These are phyloP conservation scores for Daktulosphaira vitifoliae DNA, from an alignment of 1,140 invertebrate species.

Conservation along the genomic window DNA sequence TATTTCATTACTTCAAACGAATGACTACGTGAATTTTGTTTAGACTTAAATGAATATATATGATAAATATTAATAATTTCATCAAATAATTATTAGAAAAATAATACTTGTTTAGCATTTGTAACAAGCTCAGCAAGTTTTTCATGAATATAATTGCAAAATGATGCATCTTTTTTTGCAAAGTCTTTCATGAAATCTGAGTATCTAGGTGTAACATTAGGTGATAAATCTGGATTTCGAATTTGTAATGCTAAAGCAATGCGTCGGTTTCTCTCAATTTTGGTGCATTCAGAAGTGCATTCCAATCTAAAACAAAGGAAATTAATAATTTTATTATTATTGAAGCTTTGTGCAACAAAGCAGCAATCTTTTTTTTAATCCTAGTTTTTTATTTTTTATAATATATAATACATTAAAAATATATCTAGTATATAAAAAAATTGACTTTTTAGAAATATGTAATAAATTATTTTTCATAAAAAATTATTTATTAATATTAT, in stretches of 20 bases:
- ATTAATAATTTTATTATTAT: no score
- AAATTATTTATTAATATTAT: no score
- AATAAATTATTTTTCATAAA: no score
- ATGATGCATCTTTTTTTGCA: constrained; percentile 69
- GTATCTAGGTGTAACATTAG: constrained; percentile 72
- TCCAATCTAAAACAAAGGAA: constrained; percentile 62
- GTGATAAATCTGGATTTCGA: constrained; percentile 73
- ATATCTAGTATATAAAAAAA: no score
- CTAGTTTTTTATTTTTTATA: no score
- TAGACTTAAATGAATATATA: constrained; percentile 51
- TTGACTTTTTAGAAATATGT: no score
- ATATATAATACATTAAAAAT: no score
- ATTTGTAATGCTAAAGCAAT: constrained; percentile 84
- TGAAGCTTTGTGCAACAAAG: no score
- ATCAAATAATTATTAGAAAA: constrained; percentile 2
- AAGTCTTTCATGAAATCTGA: constrained; percentile 78
- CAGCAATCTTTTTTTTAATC: no score
- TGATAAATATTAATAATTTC: neutral
- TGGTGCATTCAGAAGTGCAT: constrained; percentile 84
- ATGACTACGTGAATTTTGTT: constrained; percentile 74
- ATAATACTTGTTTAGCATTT: constrained; percentile 66
- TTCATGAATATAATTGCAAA: constrained; percentile 77
- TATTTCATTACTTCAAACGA: constrained; percentile 89
- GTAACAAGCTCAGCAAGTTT: constrained; percentile 77
- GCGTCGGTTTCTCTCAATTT: constrained; percentile 75